Evolutionary conservation across 2,113 vertebrate species (phyloP), one percentile per base, ranked within the genome.

Genomic region (Australoheros scitulus): DNA sequence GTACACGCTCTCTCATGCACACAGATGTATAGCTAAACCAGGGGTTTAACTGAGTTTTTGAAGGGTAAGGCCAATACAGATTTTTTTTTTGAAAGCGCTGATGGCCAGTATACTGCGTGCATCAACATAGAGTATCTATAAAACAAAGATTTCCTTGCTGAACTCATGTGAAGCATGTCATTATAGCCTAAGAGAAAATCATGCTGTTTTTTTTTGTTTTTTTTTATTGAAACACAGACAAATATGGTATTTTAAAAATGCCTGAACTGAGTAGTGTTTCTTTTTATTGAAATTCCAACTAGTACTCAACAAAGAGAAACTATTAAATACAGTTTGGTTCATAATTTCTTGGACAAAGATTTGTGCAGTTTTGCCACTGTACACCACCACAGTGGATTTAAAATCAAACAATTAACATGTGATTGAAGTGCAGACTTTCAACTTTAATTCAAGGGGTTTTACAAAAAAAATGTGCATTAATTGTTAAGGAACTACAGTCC

Each of bases 1-100:
- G 92, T 91, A 89, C 77, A 83, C 74, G 26, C 57, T 75, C 89
- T 86, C 84, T 77, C 68, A 20, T 87, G 81, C 84, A 80, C 83
- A 79, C 70, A 81, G 84, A 86, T 64, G 87, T 90, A 87, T 88
- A 77, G 91, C 82, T 87, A 81, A 55, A 82, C 68, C 55, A 2
- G 52, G 58, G 79, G 57, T 76, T 87, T 65, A 61, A 78, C 61
- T 38, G 61, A 82, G 18, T 50, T 87, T 92, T 87, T 70, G 52
- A 90, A 76, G 79, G 83, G 64, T 41, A 36, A 65, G 60, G 24
- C 77, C 65, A 60, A 77, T 81, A 57, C 82, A 32, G 75, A 81
- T 79, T 83, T 88, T 82, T 79, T 83, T 87, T 79, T 80, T 76
- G 5, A 72, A 75, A 77, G 24, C 64, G 60, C 57, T 84, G 60